Evolutionary conservation across 2,797 vertebrate genomes (phyloP), one percentile per base, ranked within the genome.

Genomic region (Myioborus miniatus): DNA sequence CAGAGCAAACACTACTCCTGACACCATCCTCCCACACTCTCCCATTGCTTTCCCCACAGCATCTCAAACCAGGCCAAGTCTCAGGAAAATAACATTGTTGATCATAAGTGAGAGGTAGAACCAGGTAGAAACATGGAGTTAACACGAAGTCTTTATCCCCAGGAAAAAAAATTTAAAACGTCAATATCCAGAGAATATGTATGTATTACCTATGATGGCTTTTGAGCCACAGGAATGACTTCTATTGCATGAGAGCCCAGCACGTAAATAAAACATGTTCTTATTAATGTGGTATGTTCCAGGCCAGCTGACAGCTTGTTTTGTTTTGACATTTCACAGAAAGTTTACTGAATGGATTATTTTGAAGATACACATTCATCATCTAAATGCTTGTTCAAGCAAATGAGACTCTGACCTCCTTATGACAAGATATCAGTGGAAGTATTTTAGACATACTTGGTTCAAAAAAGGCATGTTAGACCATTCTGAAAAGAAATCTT

Each of bases 331-430:
- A 67, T 93, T 75, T 92, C 75, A 89, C 89, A 95, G 86, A 58
- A 90, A 91, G 44, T 83, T 87, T 95, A 94, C 37, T 71, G 64
- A 94, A 95, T 55, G 69, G 90, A 59, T 93, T 91, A 83, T 36
- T 82, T 78, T 81, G 69, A 96, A 96, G 78, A 92, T 75, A 60
- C 30, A 92, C 53, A 91, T 63, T 93, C 82, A 90, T 84, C 77
- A 92, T 37, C 47, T 77, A 80, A 87, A 82, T 50, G 60, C 74
- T 95, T 92, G 82, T 89, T 96, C 76, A 84, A 91, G 76, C 56
- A 97, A 97, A 93, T 70, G 63, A 96, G 83, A 94, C 59, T 71
- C 87, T 87, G 84, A 84, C 81, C 93, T 94, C 83, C 43, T 96
- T 93, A 78, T 14, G 20, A 91, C 53, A 95, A 93, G 75, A 12